Base-by-base conservation (phyloP, 2,113 vertebrate species). In the Myiopsitta monachus region DNA sequence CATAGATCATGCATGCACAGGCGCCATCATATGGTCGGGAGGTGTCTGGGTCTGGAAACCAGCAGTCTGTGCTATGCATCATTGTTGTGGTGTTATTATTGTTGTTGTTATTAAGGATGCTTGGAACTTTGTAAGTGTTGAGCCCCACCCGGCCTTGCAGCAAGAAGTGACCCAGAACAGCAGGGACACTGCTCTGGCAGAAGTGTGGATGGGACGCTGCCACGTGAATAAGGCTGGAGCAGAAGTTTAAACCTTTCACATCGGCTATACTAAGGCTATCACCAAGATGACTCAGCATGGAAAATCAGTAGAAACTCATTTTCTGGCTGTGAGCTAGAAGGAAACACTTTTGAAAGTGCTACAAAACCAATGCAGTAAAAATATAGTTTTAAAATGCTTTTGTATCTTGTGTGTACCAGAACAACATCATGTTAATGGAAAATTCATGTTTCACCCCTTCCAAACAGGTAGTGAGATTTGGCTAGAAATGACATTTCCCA, bases 1-100 rank as follows among this genome's bases (percentile, higher is more conserved):
- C 10, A 6, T 0, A 0, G 1, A 49, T 54, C 17, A 0, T 2
- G 24, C 27, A 0, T 31, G 62, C 39, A 10, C 74, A 7, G 0
- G 70, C 55, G 80, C 83, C 33, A 38, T 27, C 23, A 9, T 21
- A 46, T 5, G 39, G 87, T 14, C 67, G 10, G 81, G 38, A 33
- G 33, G 52, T 16, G 55, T 9, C 16, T 3, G 46, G 47, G 44
- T 19, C 73, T 51, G 76, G 33, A 44, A 55, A 8, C 4, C 43
- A 9, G 51, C 46, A 1, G 5, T 9, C 6, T 1, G 27, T 6
- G 49, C 47, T 3, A 11, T 5, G 14, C 23, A 28, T 13, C 39
- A 13, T 18, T 18, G 18, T 10, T 43, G 4, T 16, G 9, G 33
- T 59, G 57, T 1, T 59, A 3, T 1, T 59, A 3, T 10, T 39